Evolutionary conservation across 1,140 invertebrate genomes (phyloP).

Genomic region (Agrypnia vestita): DNA sequence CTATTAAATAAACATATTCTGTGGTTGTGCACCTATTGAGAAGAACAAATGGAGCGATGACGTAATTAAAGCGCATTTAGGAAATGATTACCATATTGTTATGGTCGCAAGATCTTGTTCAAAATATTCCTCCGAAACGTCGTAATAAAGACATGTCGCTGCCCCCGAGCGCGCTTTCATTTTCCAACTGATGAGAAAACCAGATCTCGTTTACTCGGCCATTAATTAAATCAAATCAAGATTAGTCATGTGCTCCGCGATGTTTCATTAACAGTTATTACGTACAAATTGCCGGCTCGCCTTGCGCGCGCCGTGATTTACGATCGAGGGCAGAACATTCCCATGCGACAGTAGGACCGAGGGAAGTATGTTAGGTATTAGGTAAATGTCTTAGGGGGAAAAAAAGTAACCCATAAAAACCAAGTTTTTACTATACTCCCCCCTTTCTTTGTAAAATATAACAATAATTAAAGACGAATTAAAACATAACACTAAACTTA

Average conservation of each 20-base stretch:
- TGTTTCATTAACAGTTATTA: conserved; percentile 33
- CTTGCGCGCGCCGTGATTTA: neutral
- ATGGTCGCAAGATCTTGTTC: neutral
- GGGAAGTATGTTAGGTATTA: no score
- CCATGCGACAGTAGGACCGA: no score
- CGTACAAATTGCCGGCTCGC: neutral
- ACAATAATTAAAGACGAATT: no score
- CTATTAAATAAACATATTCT: no score
- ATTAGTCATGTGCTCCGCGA: conserved; percentile 20
- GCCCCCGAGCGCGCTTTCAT: neutral
- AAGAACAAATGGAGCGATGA: neutral
- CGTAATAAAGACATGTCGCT: conserved; percentile 18
- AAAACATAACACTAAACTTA: no score
- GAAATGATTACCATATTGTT: conserved; percentile 18
- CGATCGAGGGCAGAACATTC: neutral
- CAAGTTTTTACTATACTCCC: no score
- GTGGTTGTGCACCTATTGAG: no score
- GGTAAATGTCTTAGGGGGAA: no score
- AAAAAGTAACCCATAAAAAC: no score
- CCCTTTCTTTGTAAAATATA: no score
- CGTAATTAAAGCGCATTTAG: conserved; percentile 21
- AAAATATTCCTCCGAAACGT: no score
- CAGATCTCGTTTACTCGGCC: conserved; percentile 23
- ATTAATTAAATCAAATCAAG: conserved; percentile 34
- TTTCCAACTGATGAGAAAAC: conserved; percentile 8